Evolutionary conservation across 2,113 vertebrate species (phyloP), one percentile per base, ranked within the genome.

Genomic region (Craseonycteris thonglongyai): DNA sequence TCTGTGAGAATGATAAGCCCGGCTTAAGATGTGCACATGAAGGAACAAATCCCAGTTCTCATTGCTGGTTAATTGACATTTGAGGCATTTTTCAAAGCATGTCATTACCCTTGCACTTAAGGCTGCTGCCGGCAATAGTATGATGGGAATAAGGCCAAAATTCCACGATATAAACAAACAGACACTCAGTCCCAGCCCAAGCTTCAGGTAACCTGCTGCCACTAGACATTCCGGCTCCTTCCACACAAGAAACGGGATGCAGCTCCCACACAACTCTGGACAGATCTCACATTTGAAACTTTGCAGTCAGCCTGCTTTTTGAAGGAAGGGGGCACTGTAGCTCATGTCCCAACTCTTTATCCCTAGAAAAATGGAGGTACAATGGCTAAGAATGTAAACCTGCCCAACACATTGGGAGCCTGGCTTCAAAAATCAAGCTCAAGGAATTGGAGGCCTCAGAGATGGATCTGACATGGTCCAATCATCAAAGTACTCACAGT

Each of bases 71-170:
- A 95, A 97, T 95, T 97, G 94, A 97, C 2, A 30, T 87, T 93
- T 94, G 87, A 96, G 71, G 86, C 79, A 94, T 96, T 97, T 96
- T 97, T 95, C 89, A 97, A 95, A 95, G 89, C 72, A 92, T 96
- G 94, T 96, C 75, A 95, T 97, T 96, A 97, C 87, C 82, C 79
- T 95, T 93, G 82, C 91, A 97, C 75, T 96, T 96, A 93, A 96
- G 85, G 83, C 56, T 79, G 91, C 94, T 5, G 24, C 89, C 19
- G 90, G 96, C 30, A 0, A 97, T 93, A 94, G 42, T 56, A 33
- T 95, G 58, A 94, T 68, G 75, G 93, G 89, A 97, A 90, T 38
- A 24, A 86, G 30, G 93, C 96, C 97, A 94, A 96, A 96, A 96
- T 96, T 94, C 74, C 38, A 89, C 18, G 15, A 96, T 88, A 96